A percentile compares a stretch with the other conserved stretches of the same genome.
phyloP scores from a whole-genome alignment of 2,797 vertebrate species.

The Chelidonichthys spinosus region DNA sequence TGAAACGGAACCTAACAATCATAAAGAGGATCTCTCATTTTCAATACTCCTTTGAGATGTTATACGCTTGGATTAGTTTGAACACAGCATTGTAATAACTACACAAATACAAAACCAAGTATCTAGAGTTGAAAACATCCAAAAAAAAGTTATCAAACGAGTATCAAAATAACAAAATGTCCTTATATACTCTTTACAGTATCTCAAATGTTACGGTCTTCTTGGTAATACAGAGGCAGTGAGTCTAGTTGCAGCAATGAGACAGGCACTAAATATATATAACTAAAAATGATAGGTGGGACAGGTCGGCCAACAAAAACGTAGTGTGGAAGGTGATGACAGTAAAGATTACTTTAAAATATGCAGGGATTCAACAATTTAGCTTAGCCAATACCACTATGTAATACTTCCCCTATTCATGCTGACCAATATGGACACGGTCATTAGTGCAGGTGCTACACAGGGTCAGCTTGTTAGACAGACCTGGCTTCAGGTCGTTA shows the following conservation, averaged over 20 bases:
- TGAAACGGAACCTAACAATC: slow-evolving; percentile 33
- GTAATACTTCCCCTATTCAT: too few relatives aligned
- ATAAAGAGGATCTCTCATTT: slow-evolving; percentile 40
- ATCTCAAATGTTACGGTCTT: too few relatives aligned
- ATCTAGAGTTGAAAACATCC: neutral
- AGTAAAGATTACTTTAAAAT: too few relatives aligned
- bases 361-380: too few relatives aligned
- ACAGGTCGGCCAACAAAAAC: neutral
- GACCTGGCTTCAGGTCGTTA: too few relatives aligned
- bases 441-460: too few relatives aligned
- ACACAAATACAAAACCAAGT: neutral
- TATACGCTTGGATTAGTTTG: neutral
- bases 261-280: neutral
- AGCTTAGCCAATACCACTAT: too few relatives aligned
- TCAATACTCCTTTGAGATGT: neutral
- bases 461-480: too few relatives aligned
- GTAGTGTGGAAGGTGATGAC: too few relatives aligned
- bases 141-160: too few relatives aligned
- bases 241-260: neutral
- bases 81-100: neutral
- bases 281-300: neutral
- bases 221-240: neutral
- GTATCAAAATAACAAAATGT: neutral
- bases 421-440: too few relatives aligned
- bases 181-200: too few relatives aligned